Evolutionary conservation across 2,797 vertebrate genomes (phyloP).

Genomic region (Argyrosomus regius): DNA sequence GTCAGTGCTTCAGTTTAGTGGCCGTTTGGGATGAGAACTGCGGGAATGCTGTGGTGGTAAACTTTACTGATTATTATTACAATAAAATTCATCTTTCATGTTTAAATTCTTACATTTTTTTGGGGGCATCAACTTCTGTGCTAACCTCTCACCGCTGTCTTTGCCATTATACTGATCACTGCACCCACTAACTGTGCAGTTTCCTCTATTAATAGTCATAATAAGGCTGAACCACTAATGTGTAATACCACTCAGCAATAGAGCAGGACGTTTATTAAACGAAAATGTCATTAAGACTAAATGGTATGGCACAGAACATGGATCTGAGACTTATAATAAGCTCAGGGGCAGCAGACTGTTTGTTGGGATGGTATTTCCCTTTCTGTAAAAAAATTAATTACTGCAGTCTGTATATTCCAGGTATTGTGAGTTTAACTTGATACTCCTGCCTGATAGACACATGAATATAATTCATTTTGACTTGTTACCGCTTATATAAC

Average conservation of each 20-base stretch:
- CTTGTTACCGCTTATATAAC: neutral
- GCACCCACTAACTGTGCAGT: conserved; percentile 24
- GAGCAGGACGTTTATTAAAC: conserved; percentile 46
- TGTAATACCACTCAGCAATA: conserved; percentile 29
- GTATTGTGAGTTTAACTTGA: neutral
- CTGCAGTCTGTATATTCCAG: neutral
- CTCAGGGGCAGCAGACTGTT: conserved; percentile 35
- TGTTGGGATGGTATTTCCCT: conserved; percentile 23
- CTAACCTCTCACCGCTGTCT: conserved; percentile 6
- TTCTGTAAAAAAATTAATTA: conserved; percentile 21
- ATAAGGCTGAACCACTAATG: conserved; percentile 26
- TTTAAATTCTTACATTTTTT: neutral
- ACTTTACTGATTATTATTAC: conserved; percentile 11
- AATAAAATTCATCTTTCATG: neutral
- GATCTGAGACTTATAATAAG: conserved; percentile 42
- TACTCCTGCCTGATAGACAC: neutral
- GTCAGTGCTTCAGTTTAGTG: conserved; percentile 36
- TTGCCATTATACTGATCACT: conserved; percentile 12
- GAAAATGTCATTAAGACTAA: conserved; percentile 44
- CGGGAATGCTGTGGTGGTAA: conserved; percentile 18
- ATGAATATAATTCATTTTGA: conserved; percentile 26
- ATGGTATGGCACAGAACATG: conserved; percentile 26
- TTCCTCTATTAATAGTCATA: conserved; percentile 46
- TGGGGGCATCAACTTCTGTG: neutral
- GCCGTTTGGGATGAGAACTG: conserved; percentile 19